These are phyloP conservation scores for Drosophila subsilvestris DNA, from an alignment of 2,888 invertebrate species.

Conservation along the genomic window DNA sequence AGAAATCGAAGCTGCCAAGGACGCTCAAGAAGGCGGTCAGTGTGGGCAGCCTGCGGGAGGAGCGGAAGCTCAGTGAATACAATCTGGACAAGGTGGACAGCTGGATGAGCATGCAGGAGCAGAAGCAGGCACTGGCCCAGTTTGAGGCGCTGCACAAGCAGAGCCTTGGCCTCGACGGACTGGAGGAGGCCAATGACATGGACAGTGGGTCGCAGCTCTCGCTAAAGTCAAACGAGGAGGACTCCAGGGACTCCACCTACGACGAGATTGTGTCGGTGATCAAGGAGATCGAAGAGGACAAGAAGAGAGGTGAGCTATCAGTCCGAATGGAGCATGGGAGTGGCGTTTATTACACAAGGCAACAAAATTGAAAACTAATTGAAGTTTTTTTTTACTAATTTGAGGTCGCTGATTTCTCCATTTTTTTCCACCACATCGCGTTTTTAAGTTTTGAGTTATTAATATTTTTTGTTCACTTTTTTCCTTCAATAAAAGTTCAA, in stretches of 20 bases:
- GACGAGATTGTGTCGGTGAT: constrained; percentile 84
- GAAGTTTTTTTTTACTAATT: too few relatives aligned
- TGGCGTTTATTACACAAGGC: too few relatives aligned
- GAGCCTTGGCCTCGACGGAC: constrained; percentile 64
- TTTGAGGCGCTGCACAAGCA: constrained; percentile 60
- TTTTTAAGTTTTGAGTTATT: too few relatives aligned
- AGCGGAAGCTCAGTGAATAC: constrained; percentile 82
- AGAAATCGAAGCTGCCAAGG: constrained; percentile 43
- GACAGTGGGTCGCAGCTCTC: constrained; percentile 74
- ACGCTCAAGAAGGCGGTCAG: constrained; percentile 71
- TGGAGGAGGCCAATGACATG: constrained; percentile 64
- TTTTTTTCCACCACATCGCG: too few relatives aligned
- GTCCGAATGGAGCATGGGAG: too few relatives aligned
- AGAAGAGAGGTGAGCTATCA: constrained; percentile 75
- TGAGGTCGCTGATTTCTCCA: too few relatives aligned
- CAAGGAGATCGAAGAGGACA: constrained; percentile 84
- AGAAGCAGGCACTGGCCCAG: constrained; percentile 47
- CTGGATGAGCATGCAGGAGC: constrained; percentile 84
- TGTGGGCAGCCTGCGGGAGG: constrained; percentile 77
- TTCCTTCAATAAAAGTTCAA: too few relatives aligned
- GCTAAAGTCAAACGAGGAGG: constrained; percentile 78
- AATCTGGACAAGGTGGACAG: constrained; percentile 84
- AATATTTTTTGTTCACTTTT: too few relatives aligned
- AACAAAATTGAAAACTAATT: too few relatives aligned
- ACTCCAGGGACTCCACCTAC: constrained; percentile 83